Conservation (phyloP, 2,888 invertebrate species). For the Allygus modestus region DNA sequence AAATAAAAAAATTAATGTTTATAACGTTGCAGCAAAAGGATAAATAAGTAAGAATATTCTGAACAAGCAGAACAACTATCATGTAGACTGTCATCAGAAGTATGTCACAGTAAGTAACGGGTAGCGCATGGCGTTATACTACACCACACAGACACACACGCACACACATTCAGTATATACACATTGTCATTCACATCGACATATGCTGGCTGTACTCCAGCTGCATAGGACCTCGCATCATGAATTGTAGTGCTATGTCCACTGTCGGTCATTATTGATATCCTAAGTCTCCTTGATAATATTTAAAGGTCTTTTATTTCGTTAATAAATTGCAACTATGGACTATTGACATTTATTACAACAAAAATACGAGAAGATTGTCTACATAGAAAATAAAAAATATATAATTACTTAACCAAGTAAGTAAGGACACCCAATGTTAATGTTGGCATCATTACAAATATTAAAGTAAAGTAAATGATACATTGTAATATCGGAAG, state of each 20-base stretch:
- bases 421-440: too few relatives aligned
- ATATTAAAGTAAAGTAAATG: too few relatives aligned
- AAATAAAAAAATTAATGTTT: too few relatives aligned
- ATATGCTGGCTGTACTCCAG: conserved; percentile 1
- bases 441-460: too few relatives aligned
- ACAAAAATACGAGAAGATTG: too few relatives aligned
- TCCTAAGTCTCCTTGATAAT: too few relatives aligned
- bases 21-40: conserved; percentile 4
- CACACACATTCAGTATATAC: neutral
- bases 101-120: conserved; percentile 15
- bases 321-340: too few relatives aligned
- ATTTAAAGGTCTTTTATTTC: too few relatives aligned
- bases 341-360: too few relatives aligned
- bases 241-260: neutral
- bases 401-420: too few relatives aligned
- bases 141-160: neutral
- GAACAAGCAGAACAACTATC: conserved; percentile 22
- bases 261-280: neutral
- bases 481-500: too few relatives aligned
- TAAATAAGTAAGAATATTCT: neutral
- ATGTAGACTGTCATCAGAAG: conserved; percentile 10
- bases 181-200: neutral
- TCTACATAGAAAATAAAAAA: too few relatives aligned
- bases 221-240: neutral
- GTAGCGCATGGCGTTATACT: conserved; percentile 17